phyloP scores from a whole-genome alignment of 2,797 vertebrate species.

The Ptychadena robeensis region DNA sequence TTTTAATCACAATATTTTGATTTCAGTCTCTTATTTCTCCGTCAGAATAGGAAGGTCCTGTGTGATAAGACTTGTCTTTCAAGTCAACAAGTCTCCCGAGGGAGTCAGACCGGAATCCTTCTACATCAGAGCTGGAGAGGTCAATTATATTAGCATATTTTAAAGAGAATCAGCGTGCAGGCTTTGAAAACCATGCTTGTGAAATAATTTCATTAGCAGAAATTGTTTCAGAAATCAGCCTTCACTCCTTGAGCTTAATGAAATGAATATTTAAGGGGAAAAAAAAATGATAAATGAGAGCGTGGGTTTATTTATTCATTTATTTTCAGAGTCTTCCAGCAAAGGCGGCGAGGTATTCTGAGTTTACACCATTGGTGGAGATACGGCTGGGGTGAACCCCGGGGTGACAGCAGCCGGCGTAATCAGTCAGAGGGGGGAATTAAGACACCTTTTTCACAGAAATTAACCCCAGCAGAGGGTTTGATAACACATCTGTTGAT shows the following conservation, averaged over 20 bases:
- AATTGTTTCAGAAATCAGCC: conserved; percentile 42
- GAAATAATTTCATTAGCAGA: conserved; percentile 53
- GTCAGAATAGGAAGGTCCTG: background rate
- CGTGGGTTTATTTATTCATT: background rate
- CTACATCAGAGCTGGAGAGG: conserved; percentile 56
- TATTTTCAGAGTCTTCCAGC: background rate
- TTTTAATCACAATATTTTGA: conserved; percentile 2
- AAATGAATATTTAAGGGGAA: conserved; percentile 62
- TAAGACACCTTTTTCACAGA: background rate
- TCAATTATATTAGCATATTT: conserved; percentile 59
- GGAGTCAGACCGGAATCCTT: conserved; percentile 55
- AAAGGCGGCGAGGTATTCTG: conserved; percentile 33
- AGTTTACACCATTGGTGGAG: background rate
- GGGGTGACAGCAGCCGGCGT: conserved; percentile 6
- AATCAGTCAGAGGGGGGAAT: conserved; percentile 38
- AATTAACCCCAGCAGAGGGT: conserved; percentile 24
- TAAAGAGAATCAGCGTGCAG: conserved; percentile 53
- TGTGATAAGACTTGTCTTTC: conserved; percentile 21
- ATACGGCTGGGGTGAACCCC: conserved; percentile 9
- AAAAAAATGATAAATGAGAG: conserved; percentile 45
- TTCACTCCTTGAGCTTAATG: conserved; percentile 59
- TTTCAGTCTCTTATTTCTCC: background rate
- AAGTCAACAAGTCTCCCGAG: conserved; percentile 49
- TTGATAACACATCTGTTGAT: conserved; percentile 1
- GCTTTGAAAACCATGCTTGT: conserved; percentile 45